Conservation (phyloP, 2,113 vertebrate genomes). For the Stercorarius parasiticus region DNA sequence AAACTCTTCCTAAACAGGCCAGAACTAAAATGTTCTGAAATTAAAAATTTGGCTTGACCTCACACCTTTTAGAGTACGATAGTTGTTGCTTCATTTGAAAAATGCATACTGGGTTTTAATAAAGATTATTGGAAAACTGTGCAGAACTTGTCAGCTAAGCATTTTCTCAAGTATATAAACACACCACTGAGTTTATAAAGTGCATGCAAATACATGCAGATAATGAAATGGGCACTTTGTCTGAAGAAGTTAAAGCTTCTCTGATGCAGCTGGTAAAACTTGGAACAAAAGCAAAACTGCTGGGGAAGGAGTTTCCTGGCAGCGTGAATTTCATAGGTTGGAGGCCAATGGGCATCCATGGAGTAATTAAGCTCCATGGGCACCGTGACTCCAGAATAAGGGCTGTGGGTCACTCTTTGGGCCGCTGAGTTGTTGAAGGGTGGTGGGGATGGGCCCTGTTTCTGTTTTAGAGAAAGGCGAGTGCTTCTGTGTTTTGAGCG, state of each 20-base stretch:
- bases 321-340: background rate
- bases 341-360: accelerated
- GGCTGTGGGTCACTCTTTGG: background rate
- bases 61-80: background rate
- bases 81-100: background rate
- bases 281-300: background rate
- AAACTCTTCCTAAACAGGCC: background rate
- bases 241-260: background rate
- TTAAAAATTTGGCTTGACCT: background rate
- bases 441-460: background rate
- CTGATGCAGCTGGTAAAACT: background rate
- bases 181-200: background rate
- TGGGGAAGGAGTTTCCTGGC: background rate
- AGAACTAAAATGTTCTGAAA: background rate
- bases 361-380: background rate
- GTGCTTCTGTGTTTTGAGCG: background rate
- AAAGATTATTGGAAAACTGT: background rate
- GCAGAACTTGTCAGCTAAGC: background rate
- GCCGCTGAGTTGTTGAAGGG: background rate
- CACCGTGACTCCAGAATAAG: background rate
- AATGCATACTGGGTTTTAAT: background rate
- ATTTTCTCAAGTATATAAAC: background rate
- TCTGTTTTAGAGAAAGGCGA: background rate
- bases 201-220: background rate
- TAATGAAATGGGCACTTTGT: background rate